Conservation (phyloP, 2,888 invertebrate genomes). For the Choreutis nemorana region DNA sequence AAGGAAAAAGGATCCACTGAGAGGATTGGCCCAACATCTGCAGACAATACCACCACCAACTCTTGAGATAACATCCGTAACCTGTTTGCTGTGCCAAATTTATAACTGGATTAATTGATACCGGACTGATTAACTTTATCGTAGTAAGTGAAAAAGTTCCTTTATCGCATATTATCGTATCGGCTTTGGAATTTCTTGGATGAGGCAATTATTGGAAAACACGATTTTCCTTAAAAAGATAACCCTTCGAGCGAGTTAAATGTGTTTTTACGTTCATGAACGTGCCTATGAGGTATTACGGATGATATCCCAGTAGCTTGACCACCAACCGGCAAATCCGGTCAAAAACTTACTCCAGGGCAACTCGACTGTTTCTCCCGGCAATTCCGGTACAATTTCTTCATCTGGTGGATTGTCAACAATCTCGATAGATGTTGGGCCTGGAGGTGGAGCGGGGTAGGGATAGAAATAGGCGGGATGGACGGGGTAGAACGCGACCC, state of each 20-base stretch:
- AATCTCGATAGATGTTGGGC: conserved; percentile 21
- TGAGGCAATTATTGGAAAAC: too few species aligned
- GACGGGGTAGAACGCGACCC: conserved; percentile 43
- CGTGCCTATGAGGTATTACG: too few species aligned
- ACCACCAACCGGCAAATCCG: background rate
- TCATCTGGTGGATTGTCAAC: conserved; percentile 28
- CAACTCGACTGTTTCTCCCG: conserved; percentile 56
- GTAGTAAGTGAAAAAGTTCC: too few species aligned
- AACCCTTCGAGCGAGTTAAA: background rate
- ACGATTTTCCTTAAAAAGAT: conserved; percentile 1
- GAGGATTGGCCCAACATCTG: conserved; percentile 57
- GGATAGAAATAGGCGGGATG: conserved; percentile 56
- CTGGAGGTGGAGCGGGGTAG: conserved; percentile 23
- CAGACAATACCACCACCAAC: conserved; percentile 32
- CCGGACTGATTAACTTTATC: too few species aligned
- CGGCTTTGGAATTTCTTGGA: too few species aligned
- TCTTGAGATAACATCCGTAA: too few species aligned
- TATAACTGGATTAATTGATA: too few species aligned
- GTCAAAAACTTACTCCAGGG: conserved; percentile 52
- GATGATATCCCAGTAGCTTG: too few species aligned
- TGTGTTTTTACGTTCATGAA: too few species aligned
- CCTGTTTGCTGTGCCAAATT: too few species aligned
- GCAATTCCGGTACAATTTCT: conserved; percentile 41
- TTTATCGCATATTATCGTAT: too few species aligned
- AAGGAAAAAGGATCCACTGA: conserved; percentile 37